phyloP scores from a whole-genome alignment of 2,113 vertebrate species.

The Eulemur macaco region DNA sequence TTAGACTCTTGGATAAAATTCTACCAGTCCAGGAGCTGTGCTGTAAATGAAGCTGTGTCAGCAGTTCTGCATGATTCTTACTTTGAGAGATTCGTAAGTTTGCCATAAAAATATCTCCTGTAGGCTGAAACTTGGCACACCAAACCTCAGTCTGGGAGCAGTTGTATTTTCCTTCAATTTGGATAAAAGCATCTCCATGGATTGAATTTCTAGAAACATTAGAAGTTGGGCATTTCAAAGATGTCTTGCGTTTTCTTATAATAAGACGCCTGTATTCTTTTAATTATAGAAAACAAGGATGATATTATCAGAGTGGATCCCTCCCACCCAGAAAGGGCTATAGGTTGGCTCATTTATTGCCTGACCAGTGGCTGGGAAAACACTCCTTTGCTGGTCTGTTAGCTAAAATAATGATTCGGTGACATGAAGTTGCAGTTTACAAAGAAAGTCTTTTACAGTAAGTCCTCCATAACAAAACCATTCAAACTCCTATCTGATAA shows the following conservation, averaged over 20 bases:
- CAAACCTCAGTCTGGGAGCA: background rate
- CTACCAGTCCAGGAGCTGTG: background rate
- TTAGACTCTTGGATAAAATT: conserved; percentile 39
- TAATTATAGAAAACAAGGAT: conserved; percentile 63
- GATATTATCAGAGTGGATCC: background rate
- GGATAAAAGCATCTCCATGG: conserved; percentile 32
- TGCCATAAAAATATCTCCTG: conserved; percentile 66
- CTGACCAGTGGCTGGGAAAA: conserved; percentile 47
- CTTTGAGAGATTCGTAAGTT: conserved; percentile 68
- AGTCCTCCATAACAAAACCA: background rate
- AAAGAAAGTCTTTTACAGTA: conserved; percentile 23
- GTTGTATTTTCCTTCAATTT: conserved; percentile 65
- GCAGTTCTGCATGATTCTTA: conserved; percentile 27
- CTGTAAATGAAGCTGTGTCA: conserved; percentile 29
- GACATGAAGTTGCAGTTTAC: background rate
- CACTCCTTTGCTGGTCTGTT: background rate
- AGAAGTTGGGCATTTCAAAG: conserved; percentile 65
- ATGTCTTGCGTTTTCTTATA: conserved; percentile 62
- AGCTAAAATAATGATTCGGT: conserved; percentile 44
- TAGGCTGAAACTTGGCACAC: conserved; percentile 65
- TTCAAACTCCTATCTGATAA: background rate
- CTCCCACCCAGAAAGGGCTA: conserved; percentile 25
- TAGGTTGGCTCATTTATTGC: background rate
- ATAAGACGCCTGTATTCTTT: conserved; percentile 63
- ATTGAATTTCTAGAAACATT: conserved; percentile 69